A percentile compares a stretch with the other conserved stretches of the same genome.
Evolutionary conservation across 2,113 vertebrate species (phyloP).

Genomic region (Plectropomus leopardus): DNA sequence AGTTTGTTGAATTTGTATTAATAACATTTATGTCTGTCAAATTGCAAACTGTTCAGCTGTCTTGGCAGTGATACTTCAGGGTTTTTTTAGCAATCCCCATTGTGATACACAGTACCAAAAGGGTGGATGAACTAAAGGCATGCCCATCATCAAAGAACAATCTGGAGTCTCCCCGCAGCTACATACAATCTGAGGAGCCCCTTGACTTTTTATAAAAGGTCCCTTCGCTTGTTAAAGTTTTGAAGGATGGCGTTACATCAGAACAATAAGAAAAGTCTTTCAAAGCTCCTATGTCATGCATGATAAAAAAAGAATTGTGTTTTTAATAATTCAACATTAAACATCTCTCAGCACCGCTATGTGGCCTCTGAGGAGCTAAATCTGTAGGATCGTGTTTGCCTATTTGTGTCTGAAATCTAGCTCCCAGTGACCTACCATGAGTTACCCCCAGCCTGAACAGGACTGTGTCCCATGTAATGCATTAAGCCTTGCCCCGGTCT

Average conservation of each 20-base stretch:
- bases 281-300: background rate
- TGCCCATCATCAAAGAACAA: slow-evolving; percentile 9
- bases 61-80: no score
- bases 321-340: slow-evolving; percentile 31
- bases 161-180: slow-evolving; percentile 5
- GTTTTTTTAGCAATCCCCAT: background rate
- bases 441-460: background rate
- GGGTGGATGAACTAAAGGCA: background rate
- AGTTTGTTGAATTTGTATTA: background rate
- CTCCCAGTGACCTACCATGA: background rate
- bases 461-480: background rate
- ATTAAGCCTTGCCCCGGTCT: slow-evolving; percentile 13
- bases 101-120: background rate
- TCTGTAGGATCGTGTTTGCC: background rate
- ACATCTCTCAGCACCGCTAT: background rate
- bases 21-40: background rate
- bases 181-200: background rate
- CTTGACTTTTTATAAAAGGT: background rate
- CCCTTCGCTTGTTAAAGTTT: background rate
- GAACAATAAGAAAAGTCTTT: background rate
- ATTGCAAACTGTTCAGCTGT: background rate
- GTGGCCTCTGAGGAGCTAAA: background rate
- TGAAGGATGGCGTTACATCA: slow-evolving; percentile 22
- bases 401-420: background rate
- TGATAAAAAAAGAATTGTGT: background rate